A percentile compares a stretch with the other conserved stretches of the same genome.
These are phyloP conservation scores for Oedothorax gibbosus DNA, from an alignment of 1,140 invertebrate species.

Conservation along the genomic window DNA sequence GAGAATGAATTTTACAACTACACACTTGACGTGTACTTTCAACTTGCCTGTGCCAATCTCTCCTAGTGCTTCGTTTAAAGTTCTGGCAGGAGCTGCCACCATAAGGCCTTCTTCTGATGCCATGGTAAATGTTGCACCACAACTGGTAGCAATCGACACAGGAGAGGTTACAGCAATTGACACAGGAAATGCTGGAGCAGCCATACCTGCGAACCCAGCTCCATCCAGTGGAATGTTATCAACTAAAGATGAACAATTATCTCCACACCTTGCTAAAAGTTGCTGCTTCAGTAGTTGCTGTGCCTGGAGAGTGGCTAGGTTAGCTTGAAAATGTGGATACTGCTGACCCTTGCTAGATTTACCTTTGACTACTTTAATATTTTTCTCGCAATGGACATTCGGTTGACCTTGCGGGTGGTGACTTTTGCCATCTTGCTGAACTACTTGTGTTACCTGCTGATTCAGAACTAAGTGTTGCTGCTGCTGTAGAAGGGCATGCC, in stretches of 20 bases:
- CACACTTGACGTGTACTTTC: neutral
- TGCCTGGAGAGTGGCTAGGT: constrained; percentile 60
- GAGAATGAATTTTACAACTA: neutral
- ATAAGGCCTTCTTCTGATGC: constrained; percentile 61
- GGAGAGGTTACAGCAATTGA: constrained; percentile 56
- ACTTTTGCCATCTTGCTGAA: constrained; percentile 64
- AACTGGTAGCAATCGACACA: constrained; percentile 37
- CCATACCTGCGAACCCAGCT: constrained; percentile 56
- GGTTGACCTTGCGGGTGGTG: constrained; percentile 65
- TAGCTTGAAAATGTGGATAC: constrained; percentile 5
- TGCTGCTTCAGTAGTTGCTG: constrained; percentile 45
- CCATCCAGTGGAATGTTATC: constrained; percentile 62
- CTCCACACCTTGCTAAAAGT: constrained; percentile 46
- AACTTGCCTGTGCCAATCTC: constrained; percentile 61
- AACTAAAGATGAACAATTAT: constrained; percentile 64
- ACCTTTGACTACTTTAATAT: constrained; percentile 35
- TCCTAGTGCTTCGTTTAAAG: constrained; percentile 62
- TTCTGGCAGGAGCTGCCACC: constrained; percentile 63
- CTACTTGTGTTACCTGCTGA: constrained; percentile 74
- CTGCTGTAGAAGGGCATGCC: constrained; percentile 62
- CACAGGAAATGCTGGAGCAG: constrained; percentile 61
- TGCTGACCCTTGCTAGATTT: constrained; percentile 44
- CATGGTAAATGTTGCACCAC: constrained; percentile 50
- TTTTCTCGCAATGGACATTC: constrained; percentile 63
- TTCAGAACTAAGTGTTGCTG: constrained; percentile 64